Evolutionary conservation across 2,888 invertebrate genomes (phyloP), one percentile per base, ranked within the genome.

Genomic region (Alloscopus bannaensis): DNA sequence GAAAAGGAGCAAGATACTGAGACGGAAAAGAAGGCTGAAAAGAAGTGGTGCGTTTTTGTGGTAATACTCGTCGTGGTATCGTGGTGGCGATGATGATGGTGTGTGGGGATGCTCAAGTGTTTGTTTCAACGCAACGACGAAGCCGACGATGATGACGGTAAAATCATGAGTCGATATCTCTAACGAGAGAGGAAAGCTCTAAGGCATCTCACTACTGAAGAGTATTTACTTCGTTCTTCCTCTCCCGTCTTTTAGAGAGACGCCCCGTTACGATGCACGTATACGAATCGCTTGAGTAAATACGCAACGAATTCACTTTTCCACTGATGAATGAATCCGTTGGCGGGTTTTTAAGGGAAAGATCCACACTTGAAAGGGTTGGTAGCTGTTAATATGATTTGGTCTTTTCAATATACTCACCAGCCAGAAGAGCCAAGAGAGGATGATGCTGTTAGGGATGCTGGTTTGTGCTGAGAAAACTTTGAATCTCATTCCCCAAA

Each of bases 251-350:
- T n/a, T n/a, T n/a, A n/a, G n/a, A n/a, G n/a, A n/a, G n/a, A n/a
- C n/a, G n/a, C n/a, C n/a, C n/a, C n/a, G n/a, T n/a, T n/a, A n/a
- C n/a, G n/a, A n/a, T n/a, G n/a, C n/a, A n/a, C n/a, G n/a, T n/a
- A n/a, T n/a, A n/a, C n/a, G n/a, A n/a, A n/a, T 72, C 26, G 62
- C 47, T 72, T 72, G 52, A 59, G 70, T 59, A 70, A 70, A 70
- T 70, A 70, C 40, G n/a, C 6, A 59, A 72, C 50, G 71, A 47
- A 50, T 31, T 70, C 55, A 42, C 69, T 69, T 69, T 57, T 24
- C 28, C 29, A 55, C 52, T 66, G 50, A 69, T 55, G 68, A 36
- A 64, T 65, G 65, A 47, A 57, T 69, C 13, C 13, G 18, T 50
- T 18, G 18, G 50, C 22, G n/a, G n/a, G n/a, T n/a, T n/a, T n/a